Base-by-base conservation (phyloP, 2,113 vertebrate genomes). In the human region DNA sequence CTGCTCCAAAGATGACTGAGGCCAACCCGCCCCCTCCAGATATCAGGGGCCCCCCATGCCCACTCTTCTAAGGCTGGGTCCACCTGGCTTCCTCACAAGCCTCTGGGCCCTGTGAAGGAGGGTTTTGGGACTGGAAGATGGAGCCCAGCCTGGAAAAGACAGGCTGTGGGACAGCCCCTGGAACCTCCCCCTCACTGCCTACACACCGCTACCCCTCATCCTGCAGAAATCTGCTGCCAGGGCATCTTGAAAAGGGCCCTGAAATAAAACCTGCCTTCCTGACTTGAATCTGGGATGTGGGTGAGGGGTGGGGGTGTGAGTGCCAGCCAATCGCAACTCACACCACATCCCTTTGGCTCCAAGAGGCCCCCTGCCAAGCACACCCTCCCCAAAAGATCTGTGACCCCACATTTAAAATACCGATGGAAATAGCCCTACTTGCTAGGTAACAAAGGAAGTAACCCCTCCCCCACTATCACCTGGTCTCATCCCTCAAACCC, bases 221-320 rank as follows among this genome's bases (percentile, higher is more conserved):
- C 87, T n/a, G 70, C 82, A 52, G 43, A 94, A 59, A 48, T 78
- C 83, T 72, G 48, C 78, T 88, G 76, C 81, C 76, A n/a, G 72
- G 59, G 6, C 61, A 30, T 94, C 81, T 76, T 45, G 52, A 90
- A 88, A 97, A 96, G 88, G 76, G 66, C 97, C 96, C 72, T 94
- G 92, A 98, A 98, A 94, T n/a, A 93, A 96, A 96, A 93, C 38
- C 16, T 43, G 76, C 52, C 45, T 43, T 90, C 75, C 84, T 96
- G 66, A 87, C 94, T 86, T 78, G 57, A 55, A 84, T 86, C 43
- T 48, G 89, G 90, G 55, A 11, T 59, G 20, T 16, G 50, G 83
- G 89, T 50, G 45, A 70, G 59, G 76, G 86, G 45, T 27, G 25
- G 40, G 22, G n/a, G 72, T 8, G 59, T 73, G 70, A 93, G 90